Base-by-base conservation (phyloP, 2,797 vertebrate genomes). In the Onychomys leucogaster region DNA sequence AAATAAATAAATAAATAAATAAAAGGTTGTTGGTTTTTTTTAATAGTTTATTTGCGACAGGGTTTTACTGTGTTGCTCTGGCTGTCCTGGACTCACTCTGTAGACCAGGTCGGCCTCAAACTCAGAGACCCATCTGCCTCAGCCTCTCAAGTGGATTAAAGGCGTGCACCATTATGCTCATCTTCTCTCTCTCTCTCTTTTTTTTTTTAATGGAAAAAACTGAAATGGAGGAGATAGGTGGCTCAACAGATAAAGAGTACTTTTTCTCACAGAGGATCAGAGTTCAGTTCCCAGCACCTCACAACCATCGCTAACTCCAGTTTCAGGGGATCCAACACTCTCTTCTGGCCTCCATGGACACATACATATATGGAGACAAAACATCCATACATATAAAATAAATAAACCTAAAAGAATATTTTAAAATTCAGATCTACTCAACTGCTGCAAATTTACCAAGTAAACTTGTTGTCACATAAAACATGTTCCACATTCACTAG, bases 381-480 rank as follows among this genome's bases (percentile, higher is more conserved):
- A 14, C 21, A 69, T 11, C 19, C 61, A 49, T 49, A 67, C 3
- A 12, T 52, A 86, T 86, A 19, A 85, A 85, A 67, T 67, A 85
- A 63, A 63, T 29, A 65, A 67, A 67, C 49, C 29, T 49, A 49
- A 5, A 55, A 92, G 13, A 84, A 29, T 14, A 90, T 32, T 55
- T 87, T 71, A 52, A 94, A 94, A 84, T 43, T 32, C 76, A 90
- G 90, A 95, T 41, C 52, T 49, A 77, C 43, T 13, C 23, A 61
- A 90, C 55, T 63, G 6, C 81, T 89, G 2, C 14, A 19, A 19
- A 76, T 71, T 49, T 83, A 94, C 55, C 82, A 96, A 25, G 90
- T 23, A 96, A 94, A 75, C 12, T 69, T 80, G 85, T 43, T 6
- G 14, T 65, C 75, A 80, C 13, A 82, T 71, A 91, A 93, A 96